These are phyloP conservation scores for Xylocopa sonorina DNA, from an alignment of 1,140 invertebrate genomes.

Conservation along the genomic window DNA sequence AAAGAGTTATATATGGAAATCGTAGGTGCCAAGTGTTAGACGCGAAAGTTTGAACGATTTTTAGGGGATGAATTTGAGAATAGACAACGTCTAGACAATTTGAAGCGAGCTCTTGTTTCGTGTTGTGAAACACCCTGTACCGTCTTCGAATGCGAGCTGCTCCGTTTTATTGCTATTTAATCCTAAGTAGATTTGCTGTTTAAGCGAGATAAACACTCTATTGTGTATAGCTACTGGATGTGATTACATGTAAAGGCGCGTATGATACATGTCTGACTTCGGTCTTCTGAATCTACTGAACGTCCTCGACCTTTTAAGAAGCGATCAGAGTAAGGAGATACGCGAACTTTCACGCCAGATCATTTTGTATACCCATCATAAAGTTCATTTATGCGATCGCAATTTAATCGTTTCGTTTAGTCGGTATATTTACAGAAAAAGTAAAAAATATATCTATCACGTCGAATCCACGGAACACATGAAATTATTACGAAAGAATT, in stretches of 20 bases:
- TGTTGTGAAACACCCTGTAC: neutral
- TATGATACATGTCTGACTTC: neutral
- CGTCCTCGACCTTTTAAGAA: too few species aligned
- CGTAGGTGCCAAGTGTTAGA: too few species aligned
- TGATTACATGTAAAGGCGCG: neutral
- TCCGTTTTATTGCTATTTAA: neutral
- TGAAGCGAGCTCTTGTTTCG: too few species aligned
- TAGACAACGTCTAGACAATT: too few species aligned
- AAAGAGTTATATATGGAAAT: too few species aligned
- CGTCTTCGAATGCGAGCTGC: neutral
- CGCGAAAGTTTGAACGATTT: neutral
- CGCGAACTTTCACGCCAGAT: neutral
- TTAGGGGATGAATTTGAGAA: too few species aligned
- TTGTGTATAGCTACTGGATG: neutral
- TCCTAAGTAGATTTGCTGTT: neutral
- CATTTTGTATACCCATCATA: too few species aligned
- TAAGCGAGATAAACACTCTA: neutral
- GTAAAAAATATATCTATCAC: neutral
- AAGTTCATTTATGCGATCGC: too few species aligned
- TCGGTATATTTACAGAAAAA: too few species aligned
- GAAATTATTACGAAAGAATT: neutral
- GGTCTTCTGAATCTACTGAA: constrained; percentile 3
- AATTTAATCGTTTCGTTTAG: too few species aligned
- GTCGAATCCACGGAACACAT: neutral
- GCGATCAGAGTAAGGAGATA: neutral